phyloP scores from a whole-genome alignment of 2,797 vertebrate species.

The Cichlasoma orientale region DNA sequence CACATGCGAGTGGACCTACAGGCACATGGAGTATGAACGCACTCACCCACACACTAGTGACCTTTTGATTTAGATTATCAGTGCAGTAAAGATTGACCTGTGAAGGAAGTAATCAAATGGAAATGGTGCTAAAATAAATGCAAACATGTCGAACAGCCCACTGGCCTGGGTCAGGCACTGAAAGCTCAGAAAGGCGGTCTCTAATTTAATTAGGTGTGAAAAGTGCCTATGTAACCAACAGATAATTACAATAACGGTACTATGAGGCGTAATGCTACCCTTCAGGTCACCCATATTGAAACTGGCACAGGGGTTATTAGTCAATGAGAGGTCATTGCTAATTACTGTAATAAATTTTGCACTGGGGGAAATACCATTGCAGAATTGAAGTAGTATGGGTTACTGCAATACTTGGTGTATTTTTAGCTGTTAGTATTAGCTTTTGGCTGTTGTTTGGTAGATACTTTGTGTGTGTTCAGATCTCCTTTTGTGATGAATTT shows the following conservation, averaged over 20 bases:
- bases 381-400: accelerated
- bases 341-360: neutral
- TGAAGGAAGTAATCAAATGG: neutral
- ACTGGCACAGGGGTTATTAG: neutral
- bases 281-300: accelerated
- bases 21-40: constrained; percentile 86
- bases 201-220: neutral
- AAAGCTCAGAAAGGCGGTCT: neutral
- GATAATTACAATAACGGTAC: neutral
- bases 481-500: neutral
- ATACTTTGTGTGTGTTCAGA: neutral
- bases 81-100: neutral
- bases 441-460: neutral
- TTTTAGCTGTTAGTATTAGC: neutral
- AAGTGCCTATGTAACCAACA: neutral
- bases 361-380: neutral
- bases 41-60: neutral
- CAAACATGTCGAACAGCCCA: neutral
- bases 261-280: neutral
- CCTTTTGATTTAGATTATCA: neutral
- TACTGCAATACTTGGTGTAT: neutral
- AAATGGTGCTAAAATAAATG: neutral
- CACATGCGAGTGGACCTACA: constrained; percentile 90
- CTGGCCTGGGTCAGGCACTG: neutral
- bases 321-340: neutral